These are phyloP conservation scores for Sciurus niger DNA, from an alignment of 2,113 vertebrate species.

Conservation along the genomic window DNA sequence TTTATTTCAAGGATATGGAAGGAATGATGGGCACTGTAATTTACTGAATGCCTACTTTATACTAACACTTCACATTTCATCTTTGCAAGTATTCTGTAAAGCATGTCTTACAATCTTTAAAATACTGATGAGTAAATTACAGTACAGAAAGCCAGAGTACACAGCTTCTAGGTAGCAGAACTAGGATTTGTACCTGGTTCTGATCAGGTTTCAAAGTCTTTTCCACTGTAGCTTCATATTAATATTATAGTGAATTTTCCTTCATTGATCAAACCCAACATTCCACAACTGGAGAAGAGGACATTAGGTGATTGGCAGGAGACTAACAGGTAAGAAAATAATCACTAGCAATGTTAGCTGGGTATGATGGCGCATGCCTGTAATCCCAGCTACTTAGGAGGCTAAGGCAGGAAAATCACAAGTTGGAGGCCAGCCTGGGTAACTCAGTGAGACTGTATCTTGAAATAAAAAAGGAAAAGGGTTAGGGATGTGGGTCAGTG, in stretches of 20 bases:
- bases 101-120: background rate
- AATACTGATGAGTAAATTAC: background rate
- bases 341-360: background rate
- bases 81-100: background rate
- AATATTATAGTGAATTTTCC: background rate
- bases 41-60: background rate
- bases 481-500: no score
- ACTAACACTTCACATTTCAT: background rate
- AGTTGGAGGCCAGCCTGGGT: no score
- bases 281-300: background rate
- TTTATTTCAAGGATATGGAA: background rate
- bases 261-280: background rate
- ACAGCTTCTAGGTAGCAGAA: background rate
- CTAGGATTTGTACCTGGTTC: background rate
- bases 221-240: background rate
- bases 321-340: background rate
- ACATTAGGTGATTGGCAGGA: background rate
- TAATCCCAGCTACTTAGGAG: no score
- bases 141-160: background rate
- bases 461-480: no score
- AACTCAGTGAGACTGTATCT: no score
- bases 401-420: no score
- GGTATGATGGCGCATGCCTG: no score
- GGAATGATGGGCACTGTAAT: no score
- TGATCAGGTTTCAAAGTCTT: background rate